Evolutionary conservation across 1,140 invertebrate genomes (phyloP).

Genomic region (Drosophila nigromelanica): DNA sequence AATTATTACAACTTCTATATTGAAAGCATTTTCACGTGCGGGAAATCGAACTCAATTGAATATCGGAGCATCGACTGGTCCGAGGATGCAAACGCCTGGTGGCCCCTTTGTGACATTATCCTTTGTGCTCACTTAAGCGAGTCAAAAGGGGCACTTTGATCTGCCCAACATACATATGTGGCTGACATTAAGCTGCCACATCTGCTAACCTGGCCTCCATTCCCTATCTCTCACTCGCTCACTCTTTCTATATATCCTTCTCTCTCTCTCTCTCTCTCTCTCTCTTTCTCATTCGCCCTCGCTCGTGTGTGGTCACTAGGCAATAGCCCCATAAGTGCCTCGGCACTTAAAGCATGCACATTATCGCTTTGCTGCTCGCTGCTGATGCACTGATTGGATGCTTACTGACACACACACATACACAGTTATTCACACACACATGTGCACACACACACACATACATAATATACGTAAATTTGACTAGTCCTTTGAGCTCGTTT

Average conservation of each 20-base stretch:
- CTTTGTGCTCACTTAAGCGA: slow-evolving; percentile 64
- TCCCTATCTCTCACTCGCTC: neutral
- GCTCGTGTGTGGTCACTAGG: slow-evolving; percentile 66
- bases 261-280: neutral
- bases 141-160: slow-evolving; percentile 71
- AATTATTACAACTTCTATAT: slow-evolving; percentile 26
- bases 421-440: neutral
- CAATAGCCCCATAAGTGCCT: slow-evolving; percentile 45
- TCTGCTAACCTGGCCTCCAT: neutral
- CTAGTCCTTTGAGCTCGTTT: slow-evolving; percentile 53
- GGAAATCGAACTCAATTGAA: slow-evolving; percentile 23
- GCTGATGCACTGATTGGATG: slow-evolving; percentile 72
- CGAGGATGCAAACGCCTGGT: neutral
- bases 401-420: slow-evolving; percentile 27
- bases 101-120: slow-evolving; percentile 65
- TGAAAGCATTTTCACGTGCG: slow-evolving; percentile 16
- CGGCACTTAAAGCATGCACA: slow-evolving; percentile 65
- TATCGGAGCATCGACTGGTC: slow-evolving; percentile 6
- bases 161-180: slow-evolving; percentile 43
- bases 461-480: neutral
- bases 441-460: neutral
- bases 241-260: neutral
- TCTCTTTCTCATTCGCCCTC: no score
- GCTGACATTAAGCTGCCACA: slow-evolving; percentile 30
- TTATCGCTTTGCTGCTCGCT: slow-evolving; percentile 55